Evolutionary conservation across 2,888 invertebrate species (phyloP).

Genomic region (Frankliniella intonsa): DNA sequence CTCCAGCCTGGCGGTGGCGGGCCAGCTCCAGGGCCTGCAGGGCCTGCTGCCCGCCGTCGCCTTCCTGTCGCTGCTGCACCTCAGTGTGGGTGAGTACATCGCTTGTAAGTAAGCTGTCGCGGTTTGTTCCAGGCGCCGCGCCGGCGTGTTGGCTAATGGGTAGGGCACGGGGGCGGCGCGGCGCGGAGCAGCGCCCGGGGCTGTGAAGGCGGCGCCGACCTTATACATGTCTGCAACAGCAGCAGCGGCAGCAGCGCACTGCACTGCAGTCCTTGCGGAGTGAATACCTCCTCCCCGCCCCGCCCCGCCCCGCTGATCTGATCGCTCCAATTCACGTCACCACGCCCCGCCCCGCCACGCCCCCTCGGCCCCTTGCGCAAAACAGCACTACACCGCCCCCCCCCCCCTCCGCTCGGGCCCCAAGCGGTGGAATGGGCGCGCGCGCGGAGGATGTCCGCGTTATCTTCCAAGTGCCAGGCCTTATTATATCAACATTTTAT

Average conservation of each 20-base stretch:
- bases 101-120: background rate
- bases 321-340: background rate
- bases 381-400: background rate
- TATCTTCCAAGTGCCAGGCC: background rate
- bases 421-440: background rate
- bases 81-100: background rate
- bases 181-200: background rate
- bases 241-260: too few relatives aligned
- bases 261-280: conserved; percentile 4
- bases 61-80: conserved; percentile 1
- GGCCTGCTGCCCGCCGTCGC: background rate
- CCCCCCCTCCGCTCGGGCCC: background rate
- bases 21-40: background rate
- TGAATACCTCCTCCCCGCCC: background rate
- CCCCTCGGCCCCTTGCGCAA: background rate
- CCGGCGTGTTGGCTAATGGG: too few relatives aligned
- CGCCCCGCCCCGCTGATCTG: background rate
- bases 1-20: background rate
- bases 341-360: background rate
- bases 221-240: conserved; percentile 15
- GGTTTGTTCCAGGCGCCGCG: background rate
- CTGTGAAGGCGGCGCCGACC: background rate
- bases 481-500: background rate
- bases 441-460: background rate
- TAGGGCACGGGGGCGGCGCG: background rate